Base-by-base conservation (phyloP, 2,888 invertebrate species). In the Frankliniella intonsa region DNA sequence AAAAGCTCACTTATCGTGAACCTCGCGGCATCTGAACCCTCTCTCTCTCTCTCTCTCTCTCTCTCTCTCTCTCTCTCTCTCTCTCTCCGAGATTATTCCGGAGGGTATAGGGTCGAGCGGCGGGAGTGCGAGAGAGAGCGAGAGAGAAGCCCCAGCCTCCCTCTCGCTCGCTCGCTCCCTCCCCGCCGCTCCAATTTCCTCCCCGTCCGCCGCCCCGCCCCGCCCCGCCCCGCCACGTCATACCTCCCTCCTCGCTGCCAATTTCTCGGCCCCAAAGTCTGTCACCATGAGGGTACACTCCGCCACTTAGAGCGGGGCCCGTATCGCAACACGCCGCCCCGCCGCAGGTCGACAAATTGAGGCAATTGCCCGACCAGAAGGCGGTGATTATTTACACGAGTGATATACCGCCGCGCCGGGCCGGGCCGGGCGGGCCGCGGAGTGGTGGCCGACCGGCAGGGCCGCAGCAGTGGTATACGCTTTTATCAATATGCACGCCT, bases 101-200 rank as follows among this genome's bases (percentile, higher is more conserved):
- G 38, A 38, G 38, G 38, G 38, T 38, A 38, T 38, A 5, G 38
- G 5, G 38, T 38, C 38, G 38, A 38, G 38, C 38, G 38, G 38
- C 38, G 38, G 5, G 38, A 38, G 38, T 3, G 38, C 2, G 38
- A 38, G 38, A 38, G 38, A 38, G 38, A 38, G 38, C 38, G 38
- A 38, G 3, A 38, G n/a, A 62, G 12, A 62, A 10, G 17, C 62
- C 62, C 62, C 62, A 7, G 62, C 14, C 62, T 62, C 17, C 62
- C n/a, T 7, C 62, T 62, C 62, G 62, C 62, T 62, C 17, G 8
- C 62, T 62, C 62, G 62, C 62, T 62, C 62, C n/a, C 62, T 55
- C 55, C 62, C 17, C 62, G 17, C 62, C 62, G n/a, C 62, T 62
- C 62, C 62, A 62, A 62, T 62, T 62, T 62, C 62, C 62, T 62